Conservation (phyloP, 2,113 vertebrate genomes). For the Colaptes auratus region DNA sequence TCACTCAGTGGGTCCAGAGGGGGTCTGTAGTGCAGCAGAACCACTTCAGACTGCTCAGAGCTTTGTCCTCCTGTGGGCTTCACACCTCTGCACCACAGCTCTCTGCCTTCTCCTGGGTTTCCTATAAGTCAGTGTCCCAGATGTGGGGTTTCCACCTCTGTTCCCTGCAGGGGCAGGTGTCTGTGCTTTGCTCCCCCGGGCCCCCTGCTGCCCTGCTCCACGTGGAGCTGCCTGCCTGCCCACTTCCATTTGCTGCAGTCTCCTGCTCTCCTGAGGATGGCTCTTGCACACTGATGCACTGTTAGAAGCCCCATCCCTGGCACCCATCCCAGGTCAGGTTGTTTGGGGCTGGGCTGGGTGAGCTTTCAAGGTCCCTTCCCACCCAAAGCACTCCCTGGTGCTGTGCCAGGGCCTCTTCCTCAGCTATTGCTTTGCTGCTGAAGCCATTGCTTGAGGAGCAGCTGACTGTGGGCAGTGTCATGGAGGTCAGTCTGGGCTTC, state of each 20-base stretch:
- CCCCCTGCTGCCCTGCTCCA: background rate
- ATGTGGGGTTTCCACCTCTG: background rate
- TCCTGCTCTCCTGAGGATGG: background rate
- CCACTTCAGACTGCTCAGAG: background rate
- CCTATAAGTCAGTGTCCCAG: background rate
- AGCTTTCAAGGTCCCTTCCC: background rate
- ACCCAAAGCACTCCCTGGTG: background rate
- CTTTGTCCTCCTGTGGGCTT: background rate
- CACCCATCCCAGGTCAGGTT: no score
- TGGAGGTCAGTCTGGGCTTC: background rate
- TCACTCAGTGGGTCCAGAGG: no score
- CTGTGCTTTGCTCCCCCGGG: background rate
- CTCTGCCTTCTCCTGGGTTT: background rate
- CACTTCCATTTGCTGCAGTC: background rate
- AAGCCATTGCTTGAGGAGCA: background rate
- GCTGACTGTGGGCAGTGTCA: fast-evolving
- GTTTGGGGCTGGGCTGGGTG: no score
- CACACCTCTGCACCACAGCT: no score
- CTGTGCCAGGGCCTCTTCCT: background rate
- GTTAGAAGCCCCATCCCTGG: background rate
- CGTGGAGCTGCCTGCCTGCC: background rate
- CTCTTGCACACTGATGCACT: background rate
- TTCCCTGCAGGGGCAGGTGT: background rate
- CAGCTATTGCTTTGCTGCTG: background rate
- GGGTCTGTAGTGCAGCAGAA: background rate